A percentile compares a stretch with the other conserved stretches of the same genome.
Evolutionary conservation across 2,113 vertebrate species (phyloP).

Genomic region (Mola mola): DNA sequence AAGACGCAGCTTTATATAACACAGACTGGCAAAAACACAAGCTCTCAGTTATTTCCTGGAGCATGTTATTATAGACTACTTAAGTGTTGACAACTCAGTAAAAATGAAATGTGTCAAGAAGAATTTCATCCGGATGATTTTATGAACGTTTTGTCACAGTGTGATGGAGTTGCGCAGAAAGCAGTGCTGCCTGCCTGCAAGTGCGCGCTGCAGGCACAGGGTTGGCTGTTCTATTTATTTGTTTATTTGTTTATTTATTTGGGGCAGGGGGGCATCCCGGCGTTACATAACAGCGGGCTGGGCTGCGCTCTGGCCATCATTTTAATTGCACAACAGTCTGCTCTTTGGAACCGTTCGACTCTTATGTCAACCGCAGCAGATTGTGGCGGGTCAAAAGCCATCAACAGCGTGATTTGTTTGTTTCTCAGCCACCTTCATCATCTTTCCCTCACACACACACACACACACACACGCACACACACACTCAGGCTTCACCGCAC

Average conservation of each 20-base stretch:
- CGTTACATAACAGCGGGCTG: slow-evolving; percentile 57
- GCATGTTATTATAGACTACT: too few relatives aligned
- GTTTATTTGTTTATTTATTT: not conserved
- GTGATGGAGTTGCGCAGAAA: too few relatives aligned
- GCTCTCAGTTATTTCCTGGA: too few relatives aligned
- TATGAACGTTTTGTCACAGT: too few relatives aligned
- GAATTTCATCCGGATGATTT: too few relatives aligned
- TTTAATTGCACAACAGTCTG: slow-evolving; percentile 59
- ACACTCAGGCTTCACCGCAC: too few relatives aligned
- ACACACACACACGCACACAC: not conserved
- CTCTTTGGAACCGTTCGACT: slow-evolving; percentile 46
- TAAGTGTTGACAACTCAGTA: too few relatives aligned
- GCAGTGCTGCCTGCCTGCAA: not conserved
- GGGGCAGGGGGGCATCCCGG: slow-evolving; percentile 1
- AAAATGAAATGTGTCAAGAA: too few relatives aligned
- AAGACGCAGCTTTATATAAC: too few relatives aligned
- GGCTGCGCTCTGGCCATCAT: slow-evolving; percentile 42
- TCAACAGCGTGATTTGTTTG: slow-evolving; percentile 15
- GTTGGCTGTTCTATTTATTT: too few relatives aligned
- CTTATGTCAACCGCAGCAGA: slow-evolving; percentile 44
- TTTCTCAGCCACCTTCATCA: slow-evolving; percentile 6
- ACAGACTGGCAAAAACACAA: not conserved
- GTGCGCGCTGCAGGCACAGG: too few relatives aligned
- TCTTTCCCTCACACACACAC: not conserved
- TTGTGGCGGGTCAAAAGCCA: slow-evolving; percentile 46